These are phyloP conservation scores for Bunonema sp. DNA, from an alignment of 2,888 invertebrate species.

Conservation along the genomic window DNA sequence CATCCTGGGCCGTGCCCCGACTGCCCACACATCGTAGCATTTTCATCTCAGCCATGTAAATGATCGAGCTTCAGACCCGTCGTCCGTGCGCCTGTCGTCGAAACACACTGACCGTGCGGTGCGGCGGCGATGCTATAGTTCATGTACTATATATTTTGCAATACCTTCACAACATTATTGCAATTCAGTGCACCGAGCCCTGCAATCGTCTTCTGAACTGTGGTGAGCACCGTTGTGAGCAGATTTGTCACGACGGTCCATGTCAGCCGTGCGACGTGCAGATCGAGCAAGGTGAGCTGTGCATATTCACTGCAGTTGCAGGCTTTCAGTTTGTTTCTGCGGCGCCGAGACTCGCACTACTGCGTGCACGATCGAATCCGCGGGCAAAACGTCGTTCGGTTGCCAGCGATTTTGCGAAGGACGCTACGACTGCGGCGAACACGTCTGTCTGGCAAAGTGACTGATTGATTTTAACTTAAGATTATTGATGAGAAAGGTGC, in stretches of 20 bases:
- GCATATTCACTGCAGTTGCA: not conserved
- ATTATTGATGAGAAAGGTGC: slow-evolving; percentile 1
- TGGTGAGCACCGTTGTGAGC: slow-evolving; percentile 60
- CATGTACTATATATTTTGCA: too few relatives aligned
- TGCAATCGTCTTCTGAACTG: slow-evolving; percentile 67
- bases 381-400: slow-evolving; percentile 52
- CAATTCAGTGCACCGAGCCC: slow-evolving; percentile 60
- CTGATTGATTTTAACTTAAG: not conserved
- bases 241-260: slow-evolving; percentile 63
- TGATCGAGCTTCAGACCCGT: slow-evolving; percentile 1
- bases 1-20: slow-evolving; percentile 88
- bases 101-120: slow-evolving; percentile 15
- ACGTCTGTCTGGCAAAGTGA: slow-evolving; percentile 58
- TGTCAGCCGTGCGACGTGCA: slow-evolving; percentile 61
- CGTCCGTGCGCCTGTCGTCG: slow-evolving; percentile 45
- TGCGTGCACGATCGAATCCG: slow-evolving; percentile 1
- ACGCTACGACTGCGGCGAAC: slow-evolving; percentile 50
- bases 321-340: slow-evolving; percentile 58
- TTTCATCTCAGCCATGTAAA: not conserved
- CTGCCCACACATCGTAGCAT: slow-evolving; percentile 59
- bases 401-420: slow-evolving; percentile 24
- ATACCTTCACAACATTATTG: too few relatives aligned
- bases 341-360: slow-evolving; percentile 50
- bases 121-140: too few relatives aligned
- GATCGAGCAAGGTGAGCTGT: slow-evolving; percentile 55